Base-by-base conservation (phyloP, 2,113 vertebrate species). In the Ptyas mucosa region DNA sequence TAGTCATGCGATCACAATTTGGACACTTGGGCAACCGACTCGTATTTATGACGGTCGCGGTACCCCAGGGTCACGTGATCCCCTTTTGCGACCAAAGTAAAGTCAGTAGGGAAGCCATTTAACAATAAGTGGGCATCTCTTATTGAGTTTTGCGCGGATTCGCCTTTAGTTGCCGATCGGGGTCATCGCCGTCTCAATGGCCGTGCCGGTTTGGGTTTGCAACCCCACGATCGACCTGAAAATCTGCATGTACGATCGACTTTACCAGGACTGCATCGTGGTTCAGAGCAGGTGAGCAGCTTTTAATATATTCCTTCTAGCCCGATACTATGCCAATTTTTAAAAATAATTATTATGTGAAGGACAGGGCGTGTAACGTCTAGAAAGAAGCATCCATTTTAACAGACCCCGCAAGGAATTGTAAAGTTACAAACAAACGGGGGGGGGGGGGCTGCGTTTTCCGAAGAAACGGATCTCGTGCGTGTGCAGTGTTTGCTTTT, bases 241-340 rank as follows among this genome's bases (percentile, higher is more conserved):
- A 97, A 99, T 99, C 94, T 99, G 99, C 96, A 97, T 97, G 97
- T 99, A 98, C 1, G 98, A 98, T 93, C 96, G 91, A 1, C 97
- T 99, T 11, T 99, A 99, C 94, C 99, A 99, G 96, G 98, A 98
- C 29, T 97, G 94, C 1, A 54, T 99, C 0, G 29, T 95, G 5
- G 39, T 99, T 87, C 95, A 95, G n/a, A 99, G 98, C 89, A 98
- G 98, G 99, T 99, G 93, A 95, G 98, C 90, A 8, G 11, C 18
- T 1, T 43, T 2, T 0, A 26, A 15, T 39, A 14, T 51, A 34
- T 4, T 61, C 12, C 81, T 61, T 21, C 81, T 2, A 15, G 14
- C 69, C 14, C 15, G 2, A n/a, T n/a, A 6, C 64, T 5, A 2
- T 69, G 64, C 29, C 29, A 69, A 5, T 69, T 69, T 15, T n/a